Conservation (phyloP, 2,113 vertebrate genomes). For the human region GRCh38 chr5:170091501-170092000, state of each 20-base stretch:
- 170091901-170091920: neutral
- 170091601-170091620: neutral
- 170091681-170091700: neutral
- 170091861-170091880: neutral
- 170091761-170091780: neutral
- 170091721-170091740: neutral
- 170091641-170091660: neutral
- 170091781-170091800: neutral
- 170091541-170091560: neutral
- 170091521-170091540: neutral
- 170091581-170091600: neutral
- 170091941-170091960: neutral
- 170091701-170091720: neutral
- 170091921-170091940: neutral
- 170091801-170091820: neutral
- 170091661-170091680: neutral
- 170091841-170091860: too few relatives aligned
- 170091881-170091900: too few relatives aligned
- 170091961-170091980: neutral
- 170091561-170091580: neutral
- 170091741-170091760: neutral
- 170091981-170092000: neutral
- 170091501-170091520: neutral
- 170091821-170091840: neutral
- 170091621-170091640: neutral